A percentile compares a stretch with the other conserved stretches of the same genome.
Conservation (phyloP, 2,888 invertebrate genomes). For the Oxyteleia sp. region DNA sequence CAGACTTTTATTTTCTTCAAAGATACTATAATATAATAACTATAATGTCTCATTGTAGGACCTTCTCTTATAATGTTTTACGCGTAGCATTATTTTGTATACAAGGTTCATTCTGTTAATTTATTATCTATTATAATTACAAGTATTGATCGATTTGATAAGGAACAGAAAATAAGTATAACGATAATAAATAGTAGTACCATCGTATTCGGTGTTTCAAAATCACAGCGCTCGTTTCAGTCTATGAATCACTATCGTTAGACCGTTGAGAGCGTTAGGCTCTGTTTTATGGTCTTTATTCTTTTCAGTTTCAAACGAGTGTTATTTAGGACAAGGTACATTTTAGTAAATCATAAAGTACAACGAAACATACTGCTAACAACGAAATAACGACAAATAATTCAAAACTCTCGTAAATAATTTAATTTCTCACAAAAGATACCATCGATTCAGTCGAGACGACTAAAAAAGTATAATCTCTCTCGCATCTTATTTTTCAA, state of each 20-base stretch:
- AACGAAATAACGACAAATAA: conserved; percentile 49
- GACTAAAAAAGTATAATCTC: conserved; percentile 8
- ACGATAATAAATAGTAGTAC: conserved; percentile 81
- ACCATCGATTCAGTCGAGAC: conserved; percentile 22
- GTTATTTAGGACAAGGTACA: conserved; percentile 47
- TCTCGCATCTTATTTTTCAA: background rate
- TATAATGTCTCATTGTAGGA: too few species aligned
- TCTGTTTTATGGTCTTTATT: conserved; percentile 66
- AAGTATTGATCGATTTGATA: conserved; percentile 64
- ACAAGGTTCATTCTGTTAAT: too few species aligned
- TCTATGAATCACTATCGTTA: conserved; percentile 79
- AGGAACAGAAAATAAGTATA: conserved; percentile 71
- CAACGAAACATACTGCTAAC: conserved; percentile 22
- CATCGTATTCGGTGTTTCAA: conserved; percentile 84
- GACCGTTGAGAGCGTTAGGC: conserved; percentile 75
- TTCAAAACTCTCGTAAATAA: conserved; percentile 19
- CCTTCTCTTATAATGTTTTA: too few species aligned
- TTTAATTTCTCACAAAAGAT: conserved; percentile 23
- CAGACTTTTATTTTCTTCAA: too few species aligned
- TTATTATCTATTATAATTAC: too few species aligned
- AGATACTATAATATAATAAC: too few species aligned
- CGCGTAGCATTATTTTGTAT: too few species aligned
- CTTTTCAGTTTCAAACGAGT: conserved; percentile 58
- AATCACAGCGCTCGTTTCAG: conserved; percentile 85
- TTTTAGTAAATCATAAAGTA: conserved; percentile 26